Percentiles rank a stretch among this genome's conserved stretches.
phyloP scores from a whole-genome alignment of 2,113 vertebrate genomes.

The Oxyruncus cristatus region DNA sequence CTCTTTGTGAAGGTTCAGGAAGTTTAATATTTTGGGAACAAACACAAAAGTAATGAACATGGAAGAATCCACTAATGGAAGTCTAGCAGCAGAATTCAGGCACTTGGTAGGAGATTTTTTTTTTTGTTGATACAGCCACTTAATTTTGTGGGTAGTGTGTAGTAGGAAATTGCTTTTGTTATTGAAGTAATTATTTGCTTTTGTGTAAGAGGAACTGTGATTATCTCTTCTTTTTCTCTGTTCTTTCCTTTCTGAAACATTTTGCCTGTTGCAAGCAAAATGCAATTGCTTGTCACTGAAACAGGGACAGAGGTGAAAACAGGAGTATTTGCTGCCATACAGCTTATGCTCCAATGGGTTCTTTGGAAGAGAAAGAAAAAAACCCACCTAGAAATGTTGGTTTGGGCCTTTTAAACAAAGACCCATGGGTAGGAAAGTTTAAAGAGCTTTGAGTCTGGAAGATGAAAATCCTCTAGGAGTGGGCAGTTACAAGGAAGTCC shows the following conservation, averaged over 20 bases:
- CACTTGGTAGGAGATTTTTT: constrained; percentile 83
- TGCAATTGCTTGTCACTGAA: neutral
- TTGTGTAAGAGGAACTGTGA: neutral
- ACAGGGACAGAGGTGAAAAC: neutral
- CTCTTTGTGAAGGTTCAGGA: constrained; percentile 81
- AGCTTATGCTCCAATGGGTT: neutral
- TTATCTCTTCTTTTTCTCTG: neutral
- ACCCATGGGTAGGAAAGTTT: neutral
- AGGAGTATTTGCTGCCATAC: neutral
- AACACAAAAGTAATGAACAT: constrained; percentile 98
- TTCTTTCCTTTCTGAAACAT: neutral
- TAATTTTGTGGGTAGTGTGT: neutral
- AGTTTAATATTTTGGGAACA: constrained; percentile 97
- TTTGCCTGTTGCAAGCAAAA: neutral
- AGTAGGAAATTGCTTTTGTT: neutral
- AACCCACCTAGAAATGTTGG: neutral
- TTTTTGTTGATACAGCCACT: neutral
- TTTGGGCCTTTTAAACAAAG: neutral
- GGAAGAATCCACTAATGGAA: constrained; percentile 96
- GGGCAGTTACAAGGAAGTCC: neutral
- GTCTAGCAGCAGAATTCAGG: constrained; percentile 93
- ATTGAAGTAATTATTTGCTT: neutral
- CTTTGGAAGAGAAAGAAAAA: neutral
- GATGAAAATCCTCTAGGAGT: neutral
- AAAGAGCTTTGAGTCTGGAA: neutral